Evolutionary conservation across 1,140 invertebrate genomes (phyloP).

Genomic region (Zaprionus vittiger): DNA sequence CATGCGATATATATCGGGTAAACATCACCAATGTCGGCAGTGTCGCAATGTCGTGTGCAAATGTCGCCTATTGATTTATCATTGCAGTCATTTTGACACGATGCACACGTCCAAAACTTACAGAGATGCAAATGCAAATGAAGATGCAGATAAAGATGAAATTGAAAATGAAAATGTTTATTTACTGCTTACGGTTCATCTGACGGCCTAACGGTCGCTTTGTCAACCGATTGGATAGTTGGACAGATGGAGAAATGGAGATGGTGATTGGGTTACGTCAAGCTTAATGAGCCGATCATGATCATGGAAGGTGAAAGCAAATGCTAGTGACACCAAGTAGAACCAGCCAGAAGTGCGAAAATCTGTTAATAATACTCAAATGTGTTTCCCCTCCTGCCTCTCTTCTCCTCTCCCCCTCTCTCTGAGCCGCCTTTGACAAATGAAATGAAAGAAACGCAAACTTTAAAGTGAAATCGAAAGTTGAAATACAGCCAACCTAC

Average conservation of each 20-base stretch:
- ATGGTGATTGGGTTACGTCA: background rate
- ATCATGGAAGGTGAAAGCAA: background rate
- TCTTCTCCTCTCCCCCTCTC: background rate
- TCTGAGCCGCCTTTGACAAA: background rate
- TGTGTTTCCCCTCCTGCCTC: background rate
- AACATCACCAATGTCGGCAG: background rate
- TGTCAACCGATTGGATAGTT: too few species aligned
- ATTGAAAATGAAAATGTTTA: constrained; percentile 7
- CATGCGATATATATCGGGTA: background rate
- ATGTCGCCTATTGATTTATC: constrained; percentile 1
- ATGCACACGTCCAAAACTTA: background rate
- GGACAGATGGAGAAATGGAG: background rate
- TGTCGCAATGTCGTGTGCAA: background rate
- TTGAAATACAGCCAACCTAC: constrained; percentile 22
- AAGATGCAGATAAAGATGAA: background rate
- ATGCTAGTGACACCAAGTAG: background rate
- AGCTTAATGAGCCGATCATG: background rate
- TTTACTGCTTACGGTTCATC: constrained; percentile 1
- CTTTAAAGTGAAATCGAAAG: constrained; percentile 70
- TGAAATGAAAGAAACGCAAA: constrained; percentile 6
- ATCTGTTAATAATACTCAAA: constrained; percentile 3
- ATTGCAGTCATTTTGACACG: background rate
- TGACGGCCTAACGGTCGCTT: constrained; percentile 1
- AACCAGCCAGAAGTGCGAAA: constrained; percentile 3
- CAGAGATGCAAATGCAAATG: background rate